Evolutionary conservation across 2,797 vertebrate species (phyloP).

Genomic region (Cyprinella venusta): DNA sequence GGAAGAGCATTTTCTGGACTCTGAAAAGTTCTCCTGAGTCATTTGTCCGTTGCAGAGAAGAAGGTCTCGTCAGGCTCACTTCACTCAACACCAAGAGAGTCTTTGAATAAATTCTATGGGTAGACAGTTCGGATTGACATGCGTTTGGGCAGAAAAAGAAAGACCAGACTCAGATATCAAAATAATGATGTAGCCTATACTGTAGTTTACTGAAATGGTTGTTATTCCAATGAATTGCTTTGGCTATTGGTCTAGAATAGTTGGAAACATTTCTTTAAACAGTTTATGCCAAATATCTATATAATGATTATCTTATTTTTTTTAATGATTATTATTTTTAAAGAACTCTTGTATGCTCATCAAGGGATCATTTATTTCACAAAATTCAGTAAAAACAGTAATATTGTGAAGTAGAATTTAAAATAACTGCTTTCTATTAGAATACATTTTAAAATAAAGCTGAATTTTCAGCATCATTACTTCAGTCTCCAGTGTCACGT

Average conservation of each 20-base stretch:
- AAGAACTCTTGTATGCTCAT: neutral
- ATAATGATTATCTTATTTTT: neutral
- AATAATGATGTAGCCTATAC: neutral
- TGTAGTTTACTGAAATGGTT: neutral
- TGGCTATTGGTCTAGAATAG: neutral
- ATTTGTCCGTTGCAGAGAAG: neutral
- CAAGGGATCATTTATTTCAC: neutral
- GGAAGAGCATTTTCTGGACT: neutral
- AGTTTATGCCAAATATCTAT: neutral
- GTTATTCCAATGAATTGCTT: neutral
- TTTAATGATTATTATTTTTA: neutral
- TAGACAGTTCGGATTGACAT: neutral
- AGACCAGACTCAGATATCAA: neutral
- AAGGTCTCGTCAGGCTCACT: neutral
- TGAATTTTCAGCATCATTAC: neutral
- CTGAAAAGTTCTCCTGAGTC: conserved; percentile 13
- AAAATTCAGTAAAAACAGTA: neutral
- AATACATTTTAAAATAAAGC: neutral
- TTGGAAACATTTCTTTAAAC: neutral
- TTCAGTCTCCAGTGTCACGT: too few relatives aligned
- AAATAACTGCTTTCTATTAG: neutral
- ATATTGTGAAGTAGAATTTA: too few relatives aligned
- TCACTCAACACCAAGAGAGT: neutral
- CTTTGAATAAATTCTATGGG: neutral
- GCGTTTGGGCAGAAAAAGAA: neutral